Conservation (phyloP, 1,140 invertebrate genomes). For the Philaenus spumarius region DNA sequence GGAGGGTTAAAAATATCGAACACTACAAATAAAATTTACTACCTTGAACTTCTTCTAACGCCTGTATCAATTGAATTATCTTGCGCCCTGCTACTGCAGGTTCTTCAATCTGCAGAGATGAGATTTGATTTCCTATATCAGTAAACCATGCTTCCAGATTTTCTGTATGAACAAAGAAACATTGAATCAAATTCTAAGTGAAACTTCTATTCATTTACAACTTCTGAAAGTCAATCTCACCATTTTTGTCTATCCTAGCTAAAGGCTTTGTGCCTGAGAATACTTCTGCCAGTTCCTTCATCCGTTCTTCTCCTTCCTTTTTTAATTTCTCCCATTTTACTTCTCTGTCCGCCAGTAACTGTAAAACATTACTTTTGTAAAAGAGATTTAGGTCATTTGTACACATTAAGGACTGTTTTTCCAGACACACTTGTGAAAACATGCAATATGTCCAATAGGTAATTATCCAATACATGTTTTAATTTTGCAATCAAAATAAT, state of each 20-base stretch:
- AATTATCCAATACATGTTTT: no score
- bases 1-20: no score
- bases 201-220: no score
- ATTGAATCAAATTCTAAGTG: no score
- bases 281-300: constrained; percentile 80
- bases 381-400: no score
- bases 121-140: constrained; percentile 79
- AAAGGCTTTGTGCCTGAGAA: constrained; percentile 84
- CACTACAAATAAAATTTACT: no score
- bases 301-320: constrained; percentile 63
- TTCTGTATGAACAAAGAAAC: constrained; percentile 40
- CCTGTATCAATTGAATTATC: constrained; percentile 86
- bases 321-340: constrained; percentile 74
- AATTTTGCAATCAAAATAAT: no score
- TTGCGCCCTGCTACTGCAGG: constrained; percentile 69
- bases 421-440: no score
- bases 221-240: no score
- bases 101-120: constrained; percentile 67
- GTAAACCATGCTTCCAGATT: constrained; percentile 86
- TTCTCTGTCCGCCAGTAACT: constrained; percentile 70
- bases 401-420: no score
- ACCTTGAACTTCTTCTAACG: constrained; percentile 86
- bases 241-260: constrained; percentile 82
- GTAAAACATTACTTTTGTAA: no score
- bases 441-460: no score